phyloP scores from a whole-genome alignment of 2,113 vertebrate species.

The Gavia stellata region DNA sequence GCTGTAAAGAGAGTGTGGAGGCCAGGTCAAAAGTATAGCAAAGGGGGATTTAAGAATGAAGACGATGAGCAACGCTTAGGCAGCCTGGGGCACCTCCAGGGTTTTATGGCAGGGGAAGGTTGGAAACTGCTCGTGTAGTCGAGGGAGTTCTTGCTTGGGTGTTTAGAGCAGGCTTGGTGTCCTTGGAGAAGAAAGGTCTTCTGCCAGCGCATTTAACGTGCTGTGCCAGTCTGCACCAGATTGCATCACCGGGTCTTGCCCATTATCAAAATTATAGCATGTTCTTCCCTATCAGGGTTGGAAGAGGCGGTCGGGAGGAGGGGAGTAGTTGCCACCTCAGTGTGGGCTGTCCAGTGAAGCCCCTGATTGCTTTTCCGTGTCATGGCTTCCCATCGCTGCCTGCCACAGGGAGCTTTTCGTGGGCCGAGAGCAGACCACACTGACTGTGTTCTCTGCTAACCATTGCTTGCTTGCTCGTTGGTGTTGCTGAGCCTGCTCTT shows the following conservation, averaged over 20 bases:
- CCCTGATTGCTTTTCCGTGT: neutral
- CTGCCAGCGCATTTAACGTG: fast-evolving
- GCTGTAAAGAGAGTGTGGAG: too few relatives aligned
- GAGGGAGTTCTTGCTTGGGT: neutral
- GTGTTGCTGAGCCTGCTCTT: neutral
- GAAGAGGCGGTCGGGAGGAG: neutral
- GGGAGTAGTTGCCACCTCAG: neutral
- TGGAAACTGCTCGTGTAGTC: neutral
- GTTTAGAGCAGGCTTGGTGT: neutral
- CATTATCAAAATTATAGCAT: neutral
- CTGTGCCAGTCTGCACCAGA: neutral
- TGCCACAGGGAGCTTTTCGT: neutral
- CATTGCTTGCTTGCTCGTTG: neutral
- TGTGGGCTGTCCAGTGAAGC: neutral
- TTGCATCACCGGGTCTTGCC: neutral
- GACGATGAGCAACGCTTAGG: too few relatives aligned
- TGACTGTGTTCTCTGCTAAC: neutral
- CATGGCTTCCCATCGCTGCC: neutral
- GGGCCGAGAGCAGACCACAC: neutral
- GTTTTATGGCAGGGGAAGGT: neutral
- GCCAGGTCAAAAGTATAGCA: too few relatives aligned
- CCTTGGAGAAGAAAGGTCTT: neutral
- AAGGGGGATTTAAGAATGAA: too few relatives aligned
- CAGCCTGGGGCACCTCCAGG: neutral
- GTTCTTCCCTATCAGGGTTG: neutral